A percentile compares a stretch with the other conserved stretches of the same genome.
phyloP scores from a whole-genome alignment of 2,113 vertebrate genomes.

The Heliornis fulica region DNA sequence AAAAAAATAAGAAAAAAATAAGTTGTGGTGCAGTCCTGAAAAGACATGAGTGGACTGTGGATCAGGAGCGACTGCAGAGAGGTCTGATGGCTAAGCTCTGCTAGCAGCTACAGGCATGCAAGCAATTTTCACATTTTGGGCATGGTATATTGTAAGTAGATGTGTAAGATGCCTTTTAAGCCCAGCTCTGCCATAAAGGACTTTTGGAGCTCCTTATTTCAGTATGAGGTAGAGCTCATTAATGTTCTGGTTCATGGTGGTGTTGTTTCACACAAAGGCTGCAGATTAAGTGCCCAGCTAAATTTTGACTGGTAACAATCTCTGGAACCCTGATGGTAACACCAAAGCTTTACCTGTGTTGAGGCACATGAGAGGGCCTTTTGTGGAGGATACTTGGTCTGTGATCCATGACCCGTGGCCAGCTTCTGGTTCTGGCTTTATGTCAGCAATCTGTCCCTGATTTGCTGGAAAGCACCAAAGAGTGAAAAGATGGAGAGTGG shows the following conservation, averaged over 20 bases:
- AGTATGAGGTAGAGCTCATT: background rate
- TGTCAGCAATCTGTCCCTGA: too few species aligned
- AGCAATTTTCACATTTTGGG: too few species aligned
- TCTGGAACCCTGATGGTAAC: background rate
- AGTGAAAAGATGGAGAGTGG: background rate
- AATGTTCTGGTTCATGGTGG: background rate
- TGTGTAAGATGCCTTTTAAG: too few species aligned
- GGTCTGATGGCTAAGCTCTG: background rate
- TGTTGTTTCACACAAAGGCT: background rate
- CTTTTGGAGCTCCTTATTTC: background rate
- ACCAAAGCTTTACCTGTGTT: background rate
- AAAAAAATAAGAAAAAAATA: background rate
- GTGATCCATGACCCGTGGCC: too few species aligned
- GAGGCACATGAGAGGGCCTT: background rate
- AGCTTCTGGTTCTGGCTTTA: background rate
- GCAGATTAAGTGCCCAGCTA: background rate
- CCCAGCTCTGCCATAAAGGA: background rate
- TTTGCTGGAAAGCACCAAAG: background rate
- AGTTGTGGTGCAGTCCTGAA: background rate
- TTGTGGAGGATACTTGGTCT: background rate
- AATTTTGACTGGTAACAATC: background rate
- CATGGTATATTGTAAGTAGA: too few species aligned
- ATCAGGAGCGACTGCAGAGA: background rate
- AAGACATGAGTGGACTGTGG: background rate
- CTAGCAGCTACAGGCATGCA: fast-evolving